Evolutionary conservation across 2,113 vertebrate genomes (phyloP).

Genomic region (Saguinus midas): DNA sequence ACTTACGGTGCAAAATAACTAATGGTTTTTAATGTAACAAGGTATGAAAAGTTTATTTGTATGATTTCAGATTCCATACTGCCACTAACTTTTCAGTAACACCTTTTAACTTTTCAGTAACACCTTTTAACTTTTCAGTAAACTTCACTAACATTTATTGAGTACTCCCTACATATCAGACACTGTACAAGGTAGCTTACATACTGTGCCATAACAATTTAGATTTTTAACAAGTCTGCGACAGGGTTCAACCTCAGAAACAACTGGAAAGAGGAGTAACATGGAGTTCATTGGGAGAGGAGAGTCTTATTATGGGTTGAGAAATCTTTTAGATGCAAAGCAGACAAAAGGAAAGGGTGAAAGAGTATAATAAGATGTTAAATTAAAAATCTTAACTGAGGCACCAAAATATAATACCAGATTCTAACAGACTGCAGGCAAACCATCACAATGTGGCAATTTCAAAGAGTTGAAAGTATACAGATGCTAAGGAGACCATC

Average conservation of each 20-base stretch:
- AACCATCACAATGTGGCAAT: neutral
- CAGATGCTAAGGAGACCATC: neutral
- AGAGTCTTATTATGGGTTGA: neutral
- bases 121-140: neutral
- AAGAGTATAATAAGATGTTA: neutral
- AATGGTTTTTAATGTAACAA: neutral
- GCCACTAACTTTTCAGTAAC: neutral
- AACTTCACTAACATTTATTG: neutral
- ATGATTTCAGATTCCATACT: neutral
- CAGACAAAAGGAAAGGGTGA: neutral
- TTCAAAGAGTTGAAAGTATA: neutral
- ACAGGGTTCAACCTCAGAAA: neutral
- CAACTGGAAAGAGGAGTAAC: neutral
- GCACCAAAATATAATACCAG: neutral
- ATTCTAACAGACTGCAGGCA: neutral
- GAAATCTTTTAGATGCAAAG: neutral
- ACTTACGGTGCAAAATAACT: neutral
- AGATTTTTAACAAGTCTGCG: neutral
- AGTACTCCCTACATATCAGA: neutral
- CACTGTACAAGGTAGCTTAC: neutral
- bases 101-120: neutral
- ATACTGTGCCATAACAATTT: neutral
- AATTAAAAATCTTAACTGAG: neutral
- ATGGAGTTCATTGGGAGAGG: neutral
- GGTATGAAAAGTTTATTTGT: neutral